Evolutionary conservation across 2,797 vertebrate genomes (phyloP), one percentile per base, ranked within the genome.

Genomic region (Diplodus sargus): DNA sequence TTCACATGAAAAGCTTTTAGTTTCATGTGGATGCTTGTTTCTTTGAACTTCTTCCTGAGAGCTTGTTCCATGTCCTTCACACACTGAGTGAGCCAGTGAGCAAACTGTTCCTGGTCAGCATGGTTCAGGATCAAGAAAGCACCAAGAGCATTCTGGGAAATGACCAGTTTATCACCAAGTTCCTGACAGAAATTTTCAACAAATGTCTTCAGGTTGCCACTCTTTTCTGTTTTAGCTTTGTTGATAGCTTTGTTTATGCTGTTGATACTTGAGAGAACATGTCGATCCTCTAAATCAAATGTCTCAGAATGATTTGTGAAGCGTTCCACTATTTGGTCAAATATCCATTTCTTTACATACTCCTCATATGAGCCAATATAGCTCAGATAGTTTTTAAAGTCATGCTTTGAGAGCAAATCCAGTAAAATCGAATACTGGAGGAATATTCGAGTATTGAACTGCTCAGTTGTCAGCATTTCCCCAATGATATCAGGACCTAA

Each of bases 51-150:
- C 0, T 53, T 0, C 5, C 28, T 30, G 3, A 30, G 28, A 4
- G 28, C 28, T 30, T 5, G 2, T 30, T 30, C 49, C 85, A 94
- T 80, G 0, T 91, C 76, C 1, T 77, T 15, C 5, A 95, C 64
- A 76, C 52, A 86, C 3, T 0, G 0, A 0, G 1, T 74, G 25
- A 95, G 67, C 11, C 70, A 92, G 0, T 54, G 0, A 25, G 78
- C 83, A 92, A 95, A 95, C 58, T 84, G 39, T 5, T 70, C 51
- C 3, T 70, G 47, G 4, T 87, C 45, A 0, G 85, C 87, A 0
- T 84, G 86, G 68, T 92, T 95, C 25, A 94, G 71, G 15, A 88
- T 81, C 64, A 89, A 72, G 3, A 93, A 83, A 16, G 74, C 67
- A 54, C 67, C 62, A 13, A 94, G 54, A 28, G 79, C 83, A 65